Evolutionary conservation across 2,797 vertebrate genomes (phyloP).

Genomic region (Myripristis jacobus): DNA sequence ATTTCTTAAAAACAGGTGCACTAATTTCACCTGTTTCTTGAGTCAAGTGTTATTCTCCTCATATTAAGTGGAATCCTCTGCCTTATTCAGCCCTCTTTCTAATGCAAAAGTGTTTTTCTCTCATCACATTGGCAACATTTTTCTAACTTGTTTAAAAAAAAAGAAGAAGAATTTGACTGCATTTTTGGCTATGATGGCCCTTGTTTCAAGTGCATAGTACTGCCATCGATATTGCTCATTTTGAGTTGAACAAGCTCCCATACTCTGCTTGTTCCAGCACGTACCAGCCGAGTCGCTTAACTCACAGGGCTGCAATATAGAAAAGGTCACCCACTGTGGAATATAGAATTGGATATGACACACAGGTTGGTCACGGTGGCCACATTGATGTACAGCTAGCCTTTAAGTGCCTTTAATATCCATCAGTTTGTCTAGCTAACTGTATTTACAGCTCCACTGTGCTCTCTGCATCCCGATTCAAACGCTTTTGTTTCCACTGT

Average conservation of each 20-base stretch:
- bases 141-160: too few species aligned
- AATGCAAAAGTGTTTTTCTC: too few species aligned
- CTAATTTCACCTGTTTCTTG: too few species aligned
- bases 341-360: background rate
- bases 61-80: too few species aligned
- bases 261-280: conserved; percentile 1
- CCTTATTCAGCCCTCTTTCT: too few species aligned
- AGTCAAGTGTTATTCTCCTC: too few species aligned
- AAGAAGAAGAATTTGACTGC: too few species aligned
- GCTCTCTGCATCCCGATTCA: background rate
- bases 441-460: background rate
- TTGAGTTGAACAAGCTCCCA: background rate
- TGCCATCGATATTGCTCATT: too few species aligned
- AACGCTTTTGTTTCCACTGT: background rate
- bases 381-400: conserved; percentile 16
- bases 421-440: background rate
- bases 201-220: background rate
- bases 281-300: conserved; percentile 11
- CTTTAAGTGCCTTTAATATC: conserved; percentile 15
- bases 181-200: too few species aligned
- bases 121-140: too few species aligned
- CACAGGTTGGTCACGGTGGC: background rate
- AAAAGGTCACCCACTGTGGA: conserved; percentile 29
- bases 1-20: too few species aligned
- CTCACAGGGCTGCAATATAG: background rate